Base-by-base conservation (phyloP, 2,113 vertebrate genomes). In the Clarias magur region DNA sequence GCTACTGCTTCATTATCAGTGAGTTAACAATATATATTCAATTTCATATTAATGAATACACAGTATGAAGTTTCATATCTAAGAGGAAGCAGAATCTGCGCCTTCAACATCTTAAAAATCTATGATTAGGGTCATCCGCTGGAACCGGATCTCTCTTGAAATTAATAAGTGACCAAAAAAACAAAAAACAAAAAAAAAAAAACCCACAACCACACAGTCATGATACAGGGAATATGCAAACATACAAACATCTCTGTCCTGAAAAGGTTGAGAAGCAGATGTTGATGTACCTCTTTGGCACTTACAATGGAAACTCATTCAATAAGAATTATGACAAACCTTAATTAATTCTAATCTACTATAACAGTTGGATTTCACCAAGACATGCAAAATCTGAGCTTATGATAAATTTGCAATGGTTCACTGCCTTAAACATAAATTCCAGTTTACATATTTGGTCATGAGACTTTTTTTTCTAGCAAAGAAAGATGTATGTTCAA, bases 401-500 rank as follows among this genome's bases (percentile, higher is more conserved):
- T 25, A 9, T 80, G n/a, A 10, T 57, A 27, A 48, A 80, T 30
- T 34, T 34, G 27, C 27, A 21, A 59, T 16, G 21, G 56, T 57
- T 78, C 25, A 16, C 48, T 34, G 78, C 25, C 56, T 57, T 4
- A 7, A 79, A 78, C 48, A 56, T 21, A 13, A 38, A 6, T 21
- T 42, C n/a, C 57, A 21, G 9, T 62, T 81, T 81, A 30, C 79
- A 80, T 81, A 30, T 8, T 57, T 80, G 27, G 56, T 80, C 79
- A 80, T 59, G 56, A 59, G 27, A 80, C 79, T 4, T 81, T 30
- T 56, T 16, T 30, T 57, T 8, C 10, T 5, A 19, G 10, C 0
- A 38, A 25, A 7, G 0, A 1, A 23, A 62, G 30, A 42, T 42
- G 53, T 23, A 38, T 62, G 62, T 81, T 81, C 27, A 38, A 81